These are phyloP conservation scores for Spea bombifrons DNA, from an alignment of 2,113 vertebrate genomes.

Conservation along the genomic window DNA sequence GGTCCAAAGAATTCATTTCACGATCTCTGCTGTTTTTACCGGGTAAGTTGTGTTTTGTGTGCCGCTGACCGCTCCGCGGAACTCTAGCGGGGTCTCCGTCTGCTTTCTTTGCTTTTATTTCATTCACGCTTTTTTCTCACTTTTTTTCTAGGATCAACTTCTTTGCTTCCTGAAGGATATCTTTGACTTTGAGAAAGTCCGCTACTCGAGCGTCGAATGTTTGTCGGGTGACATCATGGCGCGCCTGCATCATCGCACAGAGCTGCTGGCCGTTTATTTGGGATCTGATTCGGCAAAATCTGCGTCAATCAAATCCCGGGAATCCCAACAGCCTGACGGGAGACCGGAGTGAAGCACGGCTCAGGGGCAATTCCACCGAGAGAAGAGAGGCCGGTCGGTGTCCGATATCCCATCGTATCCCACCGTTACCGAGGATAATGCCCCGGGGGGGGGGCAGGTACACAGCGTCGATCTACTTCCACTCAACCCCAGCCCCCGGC, in stretches of 20 bases:
- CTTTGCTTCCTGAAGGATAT: conserved; percentile 92
- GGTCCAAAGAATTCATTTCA: conserved; percentile 88
- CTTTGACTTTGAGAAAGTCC: conserved; percentile 93
- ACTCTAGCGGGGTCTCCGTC: no score
- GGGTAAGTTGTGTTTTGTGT: conserved; percentile 73
- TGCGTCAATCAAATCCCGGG: background rate
- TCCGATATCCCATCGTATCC: no score
- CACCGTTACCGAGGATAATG: no score
- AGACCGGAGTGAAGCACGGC: background rate
- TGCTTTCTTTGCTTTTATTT: background rate
- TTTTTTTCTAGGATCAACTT: conserved; percentile 79
- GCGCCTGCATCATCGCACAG: conserved; percentile 76
- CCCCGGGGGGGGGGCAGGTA: no score
- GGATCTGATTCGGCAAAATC: conserved; percentile 49
- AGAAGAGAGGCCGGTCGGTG: no score
- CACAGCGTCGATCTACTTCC: no score
- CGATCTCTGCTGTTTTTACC: conserved; percentile 93
- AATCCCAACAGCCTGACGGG: background rate
- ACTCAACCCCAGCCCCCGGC: background rate
- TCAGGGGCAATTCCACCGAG: background rate
- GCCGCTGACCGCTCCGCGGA: no score
- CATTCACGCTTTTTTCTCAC: conserved; percentile 2
- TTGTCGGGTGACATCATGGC: conserved; percentile 84
- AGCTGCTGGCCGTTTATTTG: conserved; percentile 77
- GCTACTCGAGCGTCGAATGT: conserved; percentile 79